Base-by-base conservation (phyloP, 2,113 vertebrate genomes). In the Ammodytes marinus region DNA sequence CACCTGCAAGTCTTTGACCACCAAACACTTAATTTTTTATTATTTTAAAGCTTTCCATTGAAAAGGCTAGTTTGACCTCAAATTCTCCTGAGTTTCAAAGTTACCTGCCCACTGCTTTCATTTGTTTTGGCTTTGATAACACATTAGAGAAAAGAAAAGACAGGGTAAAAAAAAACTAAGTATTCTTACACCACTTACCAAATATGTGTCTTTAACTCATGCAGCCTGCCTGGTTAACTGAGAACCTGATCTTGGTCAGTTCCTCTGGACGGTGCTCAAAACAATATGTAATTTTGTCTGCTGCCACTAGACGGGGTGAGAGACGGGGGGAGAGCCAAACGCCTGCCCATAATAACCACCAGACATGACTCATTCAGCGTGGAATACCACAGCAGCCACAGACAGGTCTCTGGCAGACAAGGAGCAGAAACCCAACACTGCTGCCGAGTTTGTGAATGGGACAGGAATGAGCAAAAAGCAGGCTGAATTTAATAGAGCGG, bases 331-430 rank as follows among this genome's bases (percentile, higher is more conserved):
- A 59, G 66, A 42, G 77, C n/a, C 80, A 87, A 91, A 79, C 17
- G 84, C 83, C 77, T 86, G 84, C 92, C 89, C 90, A 91, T 93
- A 92, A 94, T 90, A 93, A 94, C 90, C 91, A 90, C 89, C 93
- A 94, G 93, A 94, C 93, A 92, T 94, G 93, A 94, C 86, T 93
- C 92, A 94, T 94, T 85, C 93, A 92, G 92, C 89, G 88, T 89
- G 91, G 92, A 94, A 94, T 92, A 93, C 93, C 93, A 91, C 90
- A 91, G 92, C 90, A 91, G 86, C 92, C 91, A 92, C 93, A 94
- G 88, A 92, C 93, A 91, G 90, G 89, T 92, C 93, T 90, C 91
- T 94, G 93, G 93, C 92, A 94, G 91, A 93, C 90, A 73, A 49
- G 75, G 68, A 85, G 82, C 73, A 92, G 93, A 94, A 93, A 94